Conservation (phyloP, 2,113 vertebrate genomes). For the Tinamus guttatus region DNA sequence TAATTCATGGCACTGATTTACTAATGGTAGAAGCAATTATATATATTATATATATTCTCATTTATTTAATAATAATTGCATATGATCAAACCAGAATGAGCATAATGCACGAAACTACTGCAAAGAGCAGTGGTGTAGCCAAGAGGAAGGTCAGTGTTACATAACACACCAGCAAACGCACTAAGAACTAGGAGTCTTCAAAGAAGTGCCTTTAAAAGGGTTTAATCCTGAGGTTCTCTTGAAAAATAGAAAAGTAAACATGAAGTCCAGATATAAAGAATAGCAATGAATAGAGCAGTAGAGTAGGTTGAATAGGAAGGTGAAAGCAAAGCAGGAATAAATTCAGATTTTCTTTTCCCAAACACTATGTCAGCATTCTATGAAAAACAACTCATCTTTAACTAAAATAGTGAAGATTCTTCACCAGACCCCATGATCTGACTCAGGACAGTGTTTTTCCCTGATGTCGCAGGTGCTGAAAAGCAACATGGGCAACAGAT, state of each 20-base stretch:
- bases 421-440: background rate
- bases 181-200: background rate
- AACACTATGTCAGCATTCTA: background rate
- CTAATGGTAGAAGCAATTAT: background rate
- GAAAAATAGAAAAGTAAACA: background rate
- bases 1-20: background rate
- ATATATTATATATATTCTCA: too few species aligned
- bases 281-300: background rate
- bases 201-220: background rate
- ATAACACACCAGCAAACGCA: background rate
- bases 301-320: background rate
- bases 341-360: background rate
- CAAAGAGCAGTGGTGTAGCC: background rate
- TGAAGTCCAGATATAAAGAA: background rate
- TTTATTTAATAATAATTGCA: background rate
- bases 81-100: background rate
- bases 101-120: background rate
- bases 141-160: background rate
- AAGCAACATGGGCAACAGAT: background rate
- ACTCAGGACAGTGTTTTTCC: fast-evolving
- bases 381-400: background rate
- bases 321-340: background rate
- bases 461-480: fast-evolving
- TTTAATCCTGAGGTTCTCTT: background rate
- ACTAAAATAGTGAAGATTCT: background rate